Conservation (phyloP, 2,113 vertebrate genomes). For the Clarias gariepinus region DNA sequence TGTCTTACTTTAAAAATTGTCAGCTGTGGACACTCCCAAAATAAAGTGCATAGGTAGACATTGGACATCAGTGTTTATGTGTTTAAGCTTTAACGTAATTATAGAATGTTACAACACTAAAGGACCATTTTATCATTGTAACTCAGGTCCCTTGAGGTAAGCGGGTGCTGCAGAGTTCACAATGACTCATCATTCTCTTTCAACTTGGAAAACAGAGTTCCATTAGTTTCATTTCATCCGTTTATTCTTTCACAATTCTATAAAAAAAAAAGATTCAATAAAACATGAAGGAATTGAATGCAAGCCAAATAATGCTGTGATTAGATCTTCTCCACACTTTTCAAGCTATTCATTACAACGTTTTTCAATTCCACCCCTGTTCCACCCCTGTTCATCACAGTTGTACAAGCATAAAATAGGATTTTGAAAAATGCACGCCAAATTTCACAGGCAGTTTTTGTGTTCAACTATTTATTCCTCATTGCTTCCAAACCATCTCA, state of each 20-base stretch:
- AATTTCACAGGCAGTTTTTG: neutral
- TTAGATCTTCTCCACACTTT: neutral
- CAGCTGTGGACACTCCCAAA: neutral
- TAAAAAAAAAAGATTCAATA: neutral
- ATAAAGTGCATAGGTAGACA: neutral
- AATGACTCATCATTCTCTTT: conserved; percentile 33
- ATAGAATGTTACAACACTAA: neutral
- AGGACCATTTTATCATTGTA: conserved; percentile 6
- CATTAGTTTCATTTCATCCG: neutral
- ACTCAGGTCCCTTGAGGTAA: conserved; percentile 27
- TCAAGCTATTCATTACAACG: neutral
- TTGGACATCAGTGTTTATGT: neutral
- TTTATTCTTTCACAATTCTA: neutral
- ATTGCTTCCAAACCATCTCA: neutral
- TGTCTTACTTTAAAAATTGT: neutral
- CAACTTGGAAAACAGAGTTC: neutral
- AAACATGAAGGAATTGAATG: neutral
- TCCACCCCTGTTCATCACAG: neutral
- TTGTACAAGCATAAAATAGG: neutral
- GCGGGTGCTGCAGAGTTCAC: conserved; percentile 12
- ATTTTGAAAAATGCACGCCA: neutral
- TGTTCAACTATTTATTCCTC: neutral
- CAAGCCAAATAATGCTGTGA: neutral
- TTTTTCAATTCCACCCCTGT: neutral
- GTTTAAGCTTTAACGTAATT: neutral